Conservation (phyloP, 1,140 invertebrate genomes). For the Onthophagus taurus region DNA sequence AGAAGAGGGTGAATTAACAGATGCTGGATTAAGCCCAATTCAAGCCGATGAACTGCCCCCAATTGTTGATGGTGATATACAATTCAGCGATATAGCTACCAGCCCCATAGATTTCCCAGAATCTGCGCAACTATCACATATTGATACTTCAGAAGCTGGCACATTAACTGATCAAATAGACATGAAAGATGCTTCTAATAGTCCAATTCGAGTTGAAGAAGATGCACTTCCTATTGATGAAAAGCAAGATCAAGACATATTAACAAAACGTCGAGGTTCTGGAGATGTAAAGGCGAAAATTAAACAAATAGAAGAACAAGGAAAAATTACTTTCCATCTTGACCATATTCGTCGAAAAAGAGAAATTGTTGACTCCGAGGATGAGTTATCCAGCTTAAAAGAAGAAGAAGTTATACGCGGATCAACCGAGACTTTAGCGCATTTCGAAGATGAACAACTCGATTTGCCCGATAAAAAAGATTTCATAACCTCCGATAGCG, state of each 20-base stretch:
- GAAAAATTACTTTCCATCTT: slow-evolving; percentile 25
- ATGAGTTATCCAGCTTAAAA: slow-evolving; percentile 36
- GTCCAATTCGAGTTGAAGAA: slow-evolving; percentile 38
- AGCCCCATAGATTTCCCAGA: slow-evolving; percentile 41
- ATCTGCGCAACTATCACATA: slow-evolving; percentile 33
- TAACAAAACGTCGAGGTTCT: slow-evolving; percentile 32
- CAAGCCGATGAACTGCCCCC: slow-evolving; percentile 40
- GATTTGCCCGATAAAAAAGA: slow-evolving; percentile 20
- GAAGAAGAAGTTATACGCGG: slow-evolving; percentile 32
- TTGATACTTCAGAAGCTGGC: slow-evolving; percentile 40
- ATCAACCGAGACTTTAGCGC: slow-evolving; percentile 35
- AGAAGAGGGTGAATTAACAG: slow-evolving; percentile 44
- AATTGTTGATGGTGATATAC: slow-evolving; percentile 33
- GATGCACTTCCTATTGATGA: slow-evolving; percentile 13
- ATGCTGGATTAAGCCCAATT: slow-evolving; percentile 46
- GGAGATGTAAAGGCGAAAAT: slow-evolving; percentile 42
- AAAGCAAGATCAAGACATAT: slow-evolving; percentile 31
- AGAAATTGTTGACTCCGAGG: slow-evolving; percentile 34
- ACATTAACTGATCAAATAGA: slow-evolving; percentile 42
- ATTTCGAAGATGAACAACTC: slow-evolving; percentile 28
- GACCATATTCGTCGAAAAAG: slow-evolving; percentile 25
- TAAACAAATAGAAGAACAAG: slow-evolving; percentile 38
- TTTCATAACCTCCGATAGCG: too few relatives aligned
- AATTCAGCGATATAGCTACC: slow-evolving; percentile 39
- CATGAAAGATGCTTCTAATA: slow-evolving; percentile 40